Evolutionary conservation across 2,888 invertebrate genomes (phyloP).

Genomic region (Pseudococcus longispinus): DNA sequence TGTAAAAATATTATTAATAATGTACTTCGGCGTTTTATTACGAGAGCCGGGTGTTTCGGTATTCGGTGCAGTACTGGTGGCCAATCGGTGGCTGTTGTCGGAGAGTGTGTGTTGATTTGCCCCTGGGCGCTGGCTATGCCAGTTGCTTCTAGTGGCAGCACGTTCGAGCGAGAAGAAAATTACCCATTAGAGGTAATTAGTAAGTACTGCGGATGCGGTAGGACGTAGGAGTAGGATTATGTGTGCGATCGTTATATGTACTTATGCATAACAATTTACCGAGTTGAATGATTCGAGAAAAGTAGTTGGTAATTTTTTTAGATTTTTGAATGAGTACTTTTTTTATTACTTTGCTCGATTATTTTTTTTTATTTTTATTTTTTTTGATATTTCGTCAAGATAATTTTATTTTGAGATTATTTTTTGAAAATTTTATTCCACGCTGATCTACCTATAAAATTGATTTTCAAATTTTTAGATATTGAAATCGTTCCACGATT

Average conservation of each 20-base stretch:
- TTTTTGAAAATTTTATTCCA: too few species aligned
- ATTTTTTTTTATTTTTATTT: too few species aligned
- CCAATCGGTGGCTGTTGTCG: slow-evolving; percentile 2
- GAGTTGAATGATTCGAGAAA: too few species aligned
- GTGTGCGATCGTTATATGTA: not conserved
- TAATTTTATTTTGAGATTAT: too few species aligned
- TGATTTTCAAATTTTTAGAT: too few species aligned
- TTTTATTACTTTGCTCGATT: too few species aligned
- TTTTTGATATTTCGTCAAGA: too few species aligned
- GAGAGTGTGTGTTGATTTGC: not conserved
- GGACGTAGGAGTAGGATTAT: not conserved
- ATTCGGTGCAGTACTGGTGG: not conserved
- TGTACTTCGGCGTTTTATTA: slow-evolving; percentile 1
- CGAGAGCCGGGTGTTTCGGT: not conserved
- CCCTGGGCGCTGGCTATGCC: not conserved
- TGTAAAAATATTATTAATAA: not conserved
- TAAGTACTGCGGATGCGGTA: not conserved
- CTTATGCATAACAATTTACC: too few species aligned
- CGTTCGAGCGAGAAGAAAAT: not conserved
- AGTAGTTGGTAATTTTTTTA: too few species aligned
- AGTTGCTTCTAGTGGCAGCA: not conserved
- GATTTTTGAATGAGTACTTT: too few species aligned
- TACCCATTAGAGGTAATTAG: not conserved
- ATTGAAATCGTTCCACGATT: too few species aligned
- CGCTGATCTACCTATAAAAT: too few species aligned